Evolutionary conservation across 2,113 vertebrate species (phyloP), one percentile per base, ranked within the genome.

Genomic region (Platycercus adscitus): DNA sequence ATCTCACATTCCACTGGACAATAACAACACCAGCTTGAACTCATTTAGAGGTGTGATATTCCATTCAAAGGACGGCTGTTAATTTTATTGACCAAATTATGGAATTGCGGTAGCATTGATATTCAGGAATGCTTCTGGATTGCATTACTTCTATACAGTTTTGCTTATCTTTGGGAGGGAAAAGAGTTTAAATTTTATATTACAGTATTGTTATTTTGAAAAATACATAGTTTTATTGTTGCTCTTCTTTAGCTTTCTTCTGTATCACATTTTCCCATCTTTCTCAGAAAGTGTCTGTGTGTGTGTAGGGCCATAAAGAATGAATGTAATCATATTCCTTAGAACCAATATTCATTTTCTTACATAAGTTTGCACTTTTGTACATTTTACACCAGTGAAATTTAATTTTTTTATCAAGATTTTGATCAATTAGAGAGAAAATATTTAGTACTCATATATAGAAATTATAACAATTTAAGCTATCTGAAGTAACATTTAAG

Each of bases 61-160:
- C 95, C 89, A 95, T 95, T 97, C 97, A 87, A 97, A 98, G 97
- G 96, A 79, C 0, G 95, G 97, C 97, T 98, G 98, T 98, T 98
- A 97, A 98, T 98, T 98, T 98, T 98, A 98, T 96, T 94, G 97
- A 96, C 96, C 92, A 96, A 97, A 97, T 98, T 98, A 97, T 97
- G 93, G 91, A 97, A 95, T 90, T 68, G 83, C 86, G 83, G 84
- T 50, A 81, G 43, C 75, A 93, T 70, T 91, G 77, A 95, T 96
- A 96, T 97, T 96, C 92, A 82, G 81, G 91, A 96, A 84, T 94
- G 91, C 70, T 93, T 92, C 95, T 93, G 90, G 93, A 90, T 81
- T 89, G 18, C 71, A 89, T 50, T 43, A 23, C 66, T 88, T 96
- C 81, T 89, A 25, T 60, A 41, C 26, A 26, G 10, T 56, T 92